Evolutionary conservation across 30 jellyfish, hydroid and myxozoan species (phyloP), one percentile per base, ranked within the genome.

Genomic region (Catostylus mosaicus): DNA sequence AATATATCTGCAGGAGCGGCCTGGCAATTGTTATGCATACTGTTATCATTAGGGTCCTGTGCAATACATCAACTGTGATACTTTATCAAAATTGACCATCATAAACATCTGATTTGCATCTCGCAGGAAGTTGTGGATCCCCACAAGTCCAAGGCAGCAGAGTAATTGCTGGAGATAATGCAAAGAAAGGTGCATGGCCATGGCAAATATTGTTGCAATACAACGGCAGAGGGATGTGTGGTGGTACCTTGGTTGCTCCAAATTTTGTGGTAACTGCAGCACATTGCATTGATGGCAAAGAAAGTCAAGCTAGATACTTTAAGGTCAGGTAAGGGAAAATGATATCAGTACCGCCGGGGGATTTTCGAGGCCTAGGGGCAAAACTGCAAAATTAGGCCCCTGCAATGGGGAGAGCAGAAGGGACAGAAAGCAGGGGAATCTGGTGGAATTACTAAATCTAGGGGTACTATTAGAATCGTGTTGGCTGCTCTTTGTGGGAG

Each of bases 111-210:
- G n/a, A n/a, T n/a, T n/a, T n/a, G n/a, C n/a, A n/a, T n/a, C n/a
- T n/a, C n/a, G n/a, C 52, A 54, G 85, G 83, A 24, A 80, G 36
- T 14, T 88, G 96, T 52, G 96, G 96, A 36, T 59, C 18, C 27
- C 96, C 96, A 9, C 70, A 78, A 47, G 77, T 86, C 38, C 80
- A 77, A 23, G 82, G 56, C 6, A 30, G 88, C 16, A 76, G 96
- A 37, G 92, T 88, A 7, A 77, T 88, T 26, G 91, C 88, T 23
- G 96, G 96, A 1, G 73, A 65, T 8, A 71, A 64, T 43, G 96
- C 96, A 2, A 88, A 30, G 74, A 61, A 54, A 31, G 96, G 92
- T 1, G 46, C 92, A 27, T 88, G 96, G 96, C 96, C 96, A 68
- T 88, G 96, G 96, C 96, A 88, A 62, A 88, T 79, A 37, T 78